A percentile compares a stretch with the other conserved stretches of the same genome.
Conservation (phyloP, 2,888 invertebrate genomes). For the Salticus scenicus region DNA sequence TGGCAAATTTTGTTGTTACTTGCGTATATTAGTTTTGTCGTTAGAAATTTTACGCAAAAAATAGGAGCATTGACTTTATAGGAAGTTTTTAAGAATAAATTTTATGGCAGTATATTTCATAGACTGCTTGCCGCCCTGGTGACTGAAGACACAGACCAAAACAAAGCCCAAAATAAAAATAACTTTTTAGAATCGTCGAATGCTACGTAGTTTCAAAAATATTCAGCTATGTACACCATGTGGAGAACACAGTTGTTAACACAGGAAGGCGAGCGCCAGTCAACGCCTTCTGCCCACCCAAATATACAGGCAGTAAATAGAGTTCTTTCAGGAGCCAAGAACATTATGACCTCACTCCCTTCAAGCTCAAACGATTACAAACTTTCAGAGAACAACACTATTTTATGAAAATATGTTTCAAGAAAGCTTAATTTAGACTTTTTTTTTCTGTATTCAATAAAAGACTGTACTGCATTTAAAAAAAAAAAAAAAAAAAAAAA, state of each 20-base stretch:
- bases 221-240: conserved; percentile 47
- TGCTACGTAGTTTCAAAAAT: conserved; percentile 18
- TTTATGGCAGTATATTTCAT: no score
- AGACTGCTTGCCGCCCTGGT: no score
- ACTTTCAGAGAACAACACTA: neutral
- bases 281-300: conserved; percentile 47
- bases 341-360: neutral
- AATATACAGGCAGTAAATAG: conserved; percentile 64
- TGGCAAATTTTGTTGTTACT: no score
- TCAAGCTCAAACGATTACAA: neutral
- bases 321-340: conserved; percentile 13
- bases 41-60: no score
- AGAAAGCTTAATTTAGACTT: no score
- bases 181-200: neutral
- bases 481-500: no score
- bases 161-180: neutral
- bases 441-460: no score
- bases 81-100: no score
- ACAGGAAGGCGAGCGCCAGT: conserved; percentile 49
- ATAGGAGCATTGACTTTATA: no score
- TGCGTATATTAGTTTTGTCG: no score
- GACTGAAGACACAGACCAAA: neutral
- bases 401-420: no score
- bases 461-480: no score
- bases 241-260: conserved; percentile 43